A percentile compares a stretch with the other conserved stretches of the same genome.
phyloP scores from a whole-genome alignment of 2,113 vertebrate species.

The Egretta garzetta region DNA sequence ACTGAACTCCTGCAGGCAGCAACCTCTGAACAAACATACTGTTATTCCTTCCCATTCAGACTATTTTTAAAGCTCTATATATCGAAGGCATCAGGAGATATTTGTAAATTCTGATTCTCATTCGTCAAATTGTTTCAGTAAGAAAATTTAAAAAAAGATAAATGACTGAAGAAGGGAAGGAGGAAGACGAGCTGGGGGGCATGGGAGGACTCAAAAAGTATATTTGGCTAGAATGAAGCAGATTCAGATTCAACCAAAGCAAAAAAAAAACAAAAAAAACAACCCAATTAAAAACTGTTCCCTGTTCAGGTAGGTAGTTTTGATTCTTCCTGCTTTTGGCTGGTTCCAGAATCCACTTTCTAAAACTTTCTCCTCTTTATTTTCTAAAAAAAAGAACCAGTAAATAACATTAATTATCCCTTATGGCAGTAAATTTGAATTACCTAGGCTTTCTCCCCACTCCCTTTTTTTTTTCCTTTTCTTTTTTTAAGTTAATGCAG shows the following conservation, averaged over 20 bases:
- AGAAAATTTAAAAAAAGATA: background rate
- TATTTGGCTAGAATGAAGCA: background rate
- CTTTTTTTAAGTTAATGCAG: background rate
- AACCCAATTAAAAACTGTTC: accelerated
- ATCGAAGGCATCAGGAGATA: background rate
- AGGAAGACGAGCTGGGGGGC: accelerated
- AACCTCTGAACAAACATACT: background rate
- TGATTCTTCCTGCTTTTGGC: background rate
- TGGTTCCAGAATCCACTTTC: background rate
- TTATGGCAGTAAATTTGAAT: background rate
- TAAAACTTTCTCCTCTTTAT: background rate
- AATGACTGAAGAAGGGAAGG: background rate
- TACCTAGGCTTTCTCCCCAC: background rate
- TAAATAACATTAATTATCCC: background rate
- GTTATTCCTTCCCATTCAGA: background rate
- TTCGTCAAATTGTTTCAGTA: background rate
- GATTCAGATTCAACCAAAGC: background rate
- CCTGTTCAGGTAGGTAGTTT: background rate
- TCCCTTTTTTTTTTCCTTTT: background rate
- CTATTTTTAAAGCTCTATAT: background rate
- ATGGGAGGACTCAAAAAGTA: background rate
- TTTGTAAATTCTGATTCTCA: background rate
- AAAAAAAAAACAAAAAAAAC: background rate
- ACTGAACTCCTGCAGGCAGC: background rate
- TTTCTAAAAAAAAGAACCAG: background rate